A percentile compares a stretch with the other conserved stretches of the same genome.
Evolutionary conservation across 2,888 invertebrate genomes (phyloP).

Genomic region (Parascotia fuliginaria): DNA sequence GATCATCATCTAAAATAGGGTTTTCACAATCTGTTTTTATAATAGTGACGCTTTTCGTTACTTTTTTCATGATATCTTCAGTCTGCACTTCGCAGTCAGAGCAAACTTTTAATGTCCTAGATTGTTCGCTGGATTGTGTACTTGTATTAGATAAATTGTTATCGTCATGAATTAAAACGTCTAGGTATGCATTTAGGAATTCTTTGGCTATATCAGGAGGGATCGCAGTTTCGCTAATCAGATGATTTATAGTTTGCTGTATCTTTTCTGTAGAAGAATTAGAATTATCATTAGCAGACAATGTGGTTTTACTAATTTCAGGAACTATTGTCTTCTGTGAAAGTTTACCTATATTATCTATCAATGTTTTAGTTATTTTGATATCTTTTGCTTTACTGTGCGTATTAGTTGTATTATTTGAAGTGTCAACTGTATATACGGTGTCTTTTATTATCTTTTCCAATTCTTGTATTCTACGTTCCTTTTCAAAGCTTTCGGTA

Average conservation of each 20-base stretch:
- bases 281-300: constrained; percentile 44
- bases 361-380: constrained; percentile 64
- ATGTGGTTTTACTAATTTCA: constrained; percentile 20
- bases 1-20: constrained; percentile 41
- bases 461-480: constrained; percentile 66
- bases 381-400: constrained; percentile 61
- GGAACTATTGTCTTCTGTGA: constrained; percentile 28
- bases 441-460: constrained; percentile 72
- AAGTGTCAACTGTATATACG: constrained; percentile 66
- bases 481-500: constrained; percentile 62
- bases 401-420: constrained; percentile 38
- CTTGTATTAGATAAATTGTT: constrained; percentile 45
- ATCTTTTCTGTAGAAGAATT: constrained; percentile 64
- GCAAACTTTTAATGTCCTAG: constrained; percentile 25
- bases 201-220: constrained; percentile 66
- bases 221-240: constrained; percentile 64
- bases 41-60: constrained; percentile 60
- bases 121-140: constrained; percentile 51
- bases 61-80: constrained; percentile 58
- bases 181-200: constrained; percentile 66
- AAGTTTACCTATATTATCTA: constrained; percentile 58
- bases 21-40: constrained; percentile 28
- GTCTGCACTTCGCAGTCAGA: constrained; percentile 59
- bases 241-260: constrained; percentile 66
- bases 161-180: constrained; percentile 56